Conservation (phyloP, 2,888 invertebrate genomes). For the Sylvicola cinctus region DNA sequence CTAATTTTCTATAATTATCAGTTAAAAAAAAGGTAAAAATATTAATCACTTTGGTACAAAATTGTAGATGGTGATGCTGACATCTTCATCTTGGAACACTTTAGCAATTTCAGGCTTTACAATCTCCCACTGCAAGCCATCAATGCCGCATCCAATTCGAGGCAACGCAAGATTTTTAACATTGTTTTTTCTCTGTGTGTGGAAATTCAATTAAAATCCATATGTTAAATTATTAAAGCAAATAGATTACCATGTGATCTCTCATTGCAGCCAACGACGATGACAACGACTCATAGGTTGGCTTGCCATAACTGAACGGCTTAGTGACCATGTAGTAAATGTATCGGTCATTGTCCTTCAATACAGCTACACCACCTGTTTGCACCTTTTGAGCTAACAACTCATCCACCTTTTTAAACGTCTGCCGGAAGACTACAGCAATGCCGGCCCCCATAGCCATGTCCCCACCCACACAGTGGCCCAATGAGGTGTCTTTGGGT, state of each 20-base stretch:
- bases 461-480: constrained; percentile 35
- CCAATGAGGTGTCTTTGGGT: constrained; percentile 27
- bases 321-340: constrained; percentile 43
- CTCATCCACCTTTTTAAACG: constrained; percentile 17
- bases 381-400: constrained; percentile 14
- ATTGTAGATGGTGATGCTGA: constrained; percentile 28
- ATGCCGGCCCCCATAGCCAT: constrained; percentile 35
- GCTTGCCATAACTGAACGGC: constrained; percentile 27
- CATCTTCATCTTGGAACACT: constrained; percentile 28
- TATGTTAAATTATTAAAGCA: too few species aligned
- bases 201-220: too few species aligned
- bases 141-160: constrained; percentile 43
- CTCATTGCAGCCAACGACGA: constrained; percentile 23
- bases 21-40: too few species aligned
- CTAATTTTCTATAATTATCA: too few species aligned
- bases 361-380: constrained; percentile 27
- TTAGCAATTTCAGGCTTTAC: constrained; percentile 30
- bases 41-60: too few species aligned
- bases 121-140: constrained; percentile 36
- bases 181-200: constrained; percentile 15
- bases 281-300: constrained; percentile 26
- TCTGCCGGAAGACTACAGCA: constrained; percentile 27
- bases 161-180: constrained; percentile 38
- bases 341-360: constrained; percentile 24
- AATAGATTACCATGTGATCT: constrained; percentile 11